Base-by-base conservation (phyloP, 1,140 invertebrate species). In the Triops cancriformis region DNA sequence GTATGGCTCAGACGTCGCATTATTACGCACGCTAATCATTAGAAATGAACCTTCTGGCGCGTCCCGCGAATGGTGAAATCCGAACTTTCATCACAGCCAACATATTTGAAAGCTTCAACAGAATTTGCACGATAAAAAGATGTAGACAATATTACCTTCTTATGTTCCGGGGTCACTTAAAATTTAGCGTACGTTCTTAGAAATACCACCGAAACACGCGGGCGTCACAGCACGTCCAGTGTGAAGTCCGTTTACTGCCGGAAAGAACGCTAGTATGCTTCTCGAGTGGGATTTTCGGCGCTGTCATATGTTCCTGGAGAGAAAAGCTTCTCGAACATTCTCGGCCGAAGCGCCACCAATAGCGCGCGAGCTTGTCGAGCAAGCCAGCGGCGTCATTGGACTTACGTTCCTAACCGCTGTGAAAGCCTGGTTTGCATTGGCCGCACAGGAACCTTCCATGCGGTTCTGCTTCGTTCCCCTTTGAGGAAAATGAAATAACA, bases 31-130 rank as follows among this genome's bases (percentile, higher is more conserved):
- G 9, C 74, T 14, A 41, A 75, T 75, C 74, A 75, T 75, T 37
- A 42, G 74, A 42, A 37, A 37, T 26, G 23, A 43, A 41, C 31
- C 73, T 31, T 75, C 74, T 75, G 74, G 74, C 45, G 74, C 74
- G 74, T 43, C 41, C 74, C 74, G 74, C 74, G 74, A 75, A 75
- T 75, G 74, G 74, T 75, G 41, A 43, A 75, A 37, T 73, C 27
- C 73, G 31, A 64, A 23, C 6, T 64, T 64, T 64, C 51, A 64
- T 64, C 51, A 64, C 23, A 64, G 51, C 51, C 51, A 64, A 64
- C 10, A 23, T 23, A 64, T 64, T 9, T 64, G 14, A 23, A 45
- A 45, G 43, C 43, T 45, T 45, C 18, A 11, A 45, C 43, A 45
- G 1, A 45, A 45, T n/a, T n/a, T n/a, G n/a, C n/a, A n/a, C n/a